Conservation (phyloP, 2,797 vertebrate species). For the Calcarius lapponicus region DNA sequence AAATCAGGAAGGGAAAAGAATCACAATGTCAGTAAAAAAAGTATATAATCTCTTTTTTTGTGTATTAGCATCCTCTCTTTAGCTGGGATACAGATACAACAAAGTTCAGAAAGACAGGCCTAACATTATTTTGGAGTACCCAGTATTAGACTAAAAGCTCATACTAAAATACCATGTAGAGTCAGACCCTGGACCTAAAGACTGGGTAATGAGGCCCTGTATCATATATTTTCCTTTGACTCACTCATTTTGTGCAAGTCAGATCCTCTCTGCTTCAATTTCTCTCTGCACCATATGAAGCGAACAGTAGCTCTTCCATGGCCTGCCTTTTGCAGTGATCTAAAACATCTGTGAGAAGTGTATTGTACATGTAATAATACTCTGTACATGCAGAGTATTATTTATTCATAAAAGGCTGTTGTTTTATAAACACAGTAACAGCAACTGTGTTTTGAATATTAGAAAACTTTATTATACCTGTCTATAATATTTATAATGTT, state of each 20-base stretch:
- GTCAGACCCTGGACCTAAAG: neutral
- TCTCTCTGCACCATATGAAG: neutral
- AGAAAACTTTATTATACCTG: neutral
- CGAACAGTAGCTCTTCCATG: neutral
- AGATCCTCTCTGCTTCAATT: neutral
- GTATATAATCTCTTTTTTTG: accelerated
- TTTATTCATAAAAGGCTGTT: neutral
- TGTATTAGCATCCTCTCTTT: neutral
- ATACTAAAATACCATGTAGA: neutral
- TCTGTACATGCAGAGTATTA: accelerated
- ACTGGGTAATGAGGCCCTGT: neutral
- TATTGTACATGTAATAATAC: accelerated
- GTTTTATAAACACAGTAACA: neutral
- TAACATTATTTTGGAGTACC: neutral
- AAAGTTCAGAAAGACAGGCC: neutral
- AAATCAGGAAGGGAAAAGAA: neutral
- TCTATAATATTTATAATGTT: neutral
- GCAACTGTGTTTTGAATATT: neutral
- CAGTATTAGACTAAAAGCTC: neutral
- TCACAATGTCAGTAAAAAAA: neutral
- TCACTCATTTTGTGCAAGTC: neutral
- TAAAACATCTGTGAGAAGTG: neutral
- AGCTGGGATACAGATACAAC: neutral
- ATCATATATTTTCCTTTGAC: neutral
- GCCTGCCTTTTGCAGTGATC: neutral